Base-by-base conservation (phyloP, 1,140 invertebrate genomes). In the Drosophila rhopaloa region DNA sequence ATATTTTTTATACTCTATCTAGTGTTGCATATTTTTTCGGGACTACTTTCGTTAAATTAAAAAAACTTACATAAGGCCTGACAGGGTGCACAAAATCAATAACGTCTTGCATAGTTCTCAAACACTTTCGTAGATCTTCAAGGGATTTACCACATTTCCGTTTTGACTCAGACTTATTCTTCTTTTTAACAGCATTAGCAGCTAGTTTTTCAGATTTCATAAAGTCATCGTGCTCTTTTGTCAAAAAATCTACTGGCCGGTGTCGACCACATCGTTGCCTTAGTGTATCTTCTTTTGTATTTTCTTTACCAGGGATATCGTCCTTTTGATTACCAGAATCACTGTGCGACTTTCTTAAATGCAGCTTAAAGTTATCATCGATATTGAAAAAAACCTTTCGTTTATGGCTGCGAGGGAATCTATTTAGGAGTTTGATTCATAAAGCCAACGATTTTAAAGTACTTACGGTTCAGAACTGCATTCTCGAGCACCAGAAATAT, bases 41-140 rank as follows among this genome's bases (percentile, higher is more conserved):
- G 6, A 7, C 8, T 32, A 7, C 5, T 32, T 7, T 32, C 29
- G 29, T 32, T 32, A 32, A 32, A 32, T 24, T 14, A 16, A 16
- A 13, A 27, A 38, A 29, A 59, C 79, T 77, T 47, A 77, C 79
- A 44, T 37, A 80, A n/a, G 76, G 77, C 9, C 9, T 27, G 3
- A 37, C 11, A 4, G n/a, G 76, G 51, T 27, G 32, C 1, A 65
- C 63, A 48, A 43, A 75, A 41, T 80, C 78, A 7, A 41, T 0
- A 2, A 80, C 19, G 40, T 80, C 55, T 40, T 80, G 62, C 47
- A 70, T 16, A 4, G 16, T 47, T 19, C 8, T 37, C 4, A 80
- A 1, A 14, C 77, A 53, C 5, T 56, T 65, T 16, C 16, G 55
- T 9, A 76, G 9, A 0, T 80, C 62, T 14, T 54, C 38, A 4